phyloP scores from a whole-genome alignment of 2,113 vertebrate genomes.

The Solea solea region DNA sequence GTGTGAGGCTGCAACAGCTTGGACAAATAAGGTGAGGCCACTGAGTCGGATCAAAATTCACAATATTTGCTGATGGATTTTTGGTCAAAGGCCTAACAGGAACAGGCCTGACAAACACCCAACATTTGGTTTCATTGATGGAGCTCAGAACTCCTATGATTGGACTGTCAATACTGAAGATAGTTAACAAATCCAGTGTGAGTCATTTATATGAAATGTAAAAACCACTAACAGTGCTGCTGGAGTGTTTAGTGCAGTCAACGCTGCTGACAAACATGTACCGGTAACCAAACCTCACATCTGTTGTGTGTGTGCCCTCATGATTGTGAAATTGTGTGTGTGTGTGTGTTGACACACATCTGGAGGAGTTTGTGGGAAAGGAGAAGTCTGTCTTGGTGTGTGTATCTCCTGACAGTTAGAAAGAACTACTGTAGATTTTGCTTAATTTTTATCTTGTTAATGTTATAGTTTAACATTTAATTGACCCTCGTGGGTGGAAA shows the following conservation, averaged over 20 bases:
- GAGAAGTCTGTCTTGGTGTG: background rate
- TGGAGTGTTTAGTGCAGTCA: background rate
- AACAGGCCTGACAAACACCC: too few species aligned
- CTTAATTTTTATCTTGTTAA: background rate
- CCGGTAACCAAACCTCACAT: background rate
- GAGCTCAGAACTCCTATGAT: too few species aligned
- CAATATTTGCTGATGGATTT: too few species aligned
- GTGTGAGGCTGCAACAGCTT: too few species aligned
- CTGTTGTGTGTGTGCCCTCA: constrained; percentile 12
- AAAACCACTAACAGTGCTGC: background rate
- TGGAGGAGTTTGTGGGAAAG: constrained; percentile 36
- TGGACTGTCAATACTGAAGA: too few species aligned
- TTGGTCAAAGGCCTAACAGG: too few species aligned
- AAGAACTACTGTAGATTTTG: background rate
- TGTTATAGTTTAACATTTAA: too few species aligned
- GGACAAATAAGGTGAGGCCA: too few species aligned
- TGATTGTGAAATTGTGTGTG: background rate
- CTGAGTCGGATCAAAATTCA: too few species aligned
- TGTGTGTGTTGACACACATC: constrained; percentile 2
- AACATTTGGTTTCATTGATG: too few species aligned
- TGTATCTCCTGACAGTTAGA: background rate
- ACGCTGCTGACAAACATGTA: background rate
- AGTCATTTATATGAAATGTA: background rate
- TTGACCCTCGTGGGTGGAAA: too few species aligned
- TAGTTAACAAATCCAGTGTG: too few species aligned